These are phyloP conservation scores for Boulengeromyrus knoepffleri DNA, from an alignment of 2,113 vertebrate species.

Conservation along the genomic window DNA sequence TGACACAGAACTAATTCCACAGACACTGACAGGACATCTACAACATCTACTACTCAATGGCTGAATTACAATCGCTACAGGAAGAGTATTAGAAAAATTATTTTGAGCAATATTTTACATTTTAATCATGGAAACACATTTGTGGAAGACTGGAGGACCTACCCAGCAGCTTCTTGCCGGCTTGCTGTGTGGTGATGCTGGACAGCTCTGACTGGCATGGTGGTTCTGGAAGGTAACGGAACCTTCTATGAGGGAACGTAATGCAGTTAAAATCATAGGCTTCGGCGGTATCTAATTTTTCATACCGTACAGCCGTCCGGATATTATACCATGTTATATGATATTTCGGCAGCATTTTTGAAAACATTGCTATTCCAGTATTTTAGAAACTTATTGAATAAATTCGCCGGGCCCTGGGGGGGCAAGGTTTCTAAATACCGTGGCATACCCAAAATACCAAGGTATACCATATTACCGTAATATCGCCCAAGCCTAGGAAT, in stretches of 20 bases:
- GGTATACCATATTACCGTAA: not conserved
- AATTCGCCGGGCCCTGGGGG: not conserved
- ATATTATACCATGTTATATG: not conserved
- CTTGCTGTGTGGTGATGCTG: constrained; percentile 77
- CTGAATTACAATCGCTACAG: not conserved
- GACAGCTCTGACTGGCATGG: constrained; percentile 85
- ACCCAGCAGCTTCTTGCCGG: constrained; percentile 83
- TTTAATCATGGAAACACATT: constrained; percentile 39
- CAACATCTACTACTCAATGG: not conserved
- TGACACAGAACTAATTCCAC: not conserved
- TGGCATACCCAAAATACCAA: not conserved
- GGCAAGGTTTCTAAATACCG: not conserved
- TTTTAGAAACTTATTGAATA: not conserved
- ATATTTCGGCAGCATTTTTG: not conserved
- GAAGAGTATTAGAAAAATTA: not conserved
- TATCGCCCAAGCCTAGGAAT: not conserved
- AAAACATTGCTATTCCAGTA: not conserved
- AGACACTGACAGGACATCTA: not conserved
- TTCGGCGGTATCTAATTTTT: not conserved
- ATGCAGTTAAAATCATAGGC: not conserved
- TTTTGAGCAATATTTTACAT: not conserved
- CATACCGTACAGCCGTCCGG: not conserved
- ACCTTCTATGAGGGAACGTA: not conserved
- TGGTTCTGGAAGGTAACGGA: constrained; percentile 67
- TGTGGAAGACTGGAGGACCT: constrained; percentile 53